Conservation (phyloP, 2,797 vertebrate species). For the Dipus sagitta region DNA sequence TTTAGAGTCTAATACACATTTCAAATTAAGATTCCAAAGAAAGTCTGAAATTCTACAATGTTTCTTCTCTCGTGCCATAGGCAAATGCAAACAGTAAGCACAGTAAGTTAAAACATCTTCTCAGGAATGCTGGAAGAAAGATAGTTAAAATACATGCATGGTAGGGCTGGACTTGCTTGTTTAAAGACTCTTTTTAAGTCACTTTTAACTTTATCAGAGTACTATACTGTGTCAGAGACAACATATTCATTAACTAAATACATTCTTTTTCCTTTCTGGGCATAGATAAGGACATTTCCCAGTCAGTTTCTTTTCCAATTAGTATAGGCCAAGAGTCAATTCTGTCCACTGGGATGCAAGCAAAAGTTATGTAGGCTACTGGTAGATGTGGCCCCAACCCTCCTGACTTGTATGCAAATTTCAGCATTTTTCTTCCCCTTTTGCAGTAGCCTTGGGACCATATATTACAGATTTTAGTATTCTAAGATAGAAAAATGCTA, state of each 20-base stretch:
- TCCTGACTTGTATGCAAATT: background rate
- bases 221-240: background rate
- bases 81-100: slow-evolving; percentile 27
- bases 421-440: background rate
- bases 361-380: background rate
- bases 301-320: slow-evolving; percentile 45
- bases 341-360: background rate
- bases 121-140: background rate
- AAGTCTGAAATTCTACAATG: slow-evolving; percentile 1
- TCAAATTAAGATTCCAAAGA: slow-evolving; percentile 26
- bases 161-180: background rate
- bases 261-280: slow-evolving; percentile 24
- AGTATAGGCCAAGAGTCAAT: background rate
- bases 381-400: background rate
- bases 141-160: background rate
- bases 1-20: background rate
- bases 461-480: background rate
- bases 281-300: slow-evolving; percentile 8
- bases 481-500: background rate
- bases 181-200: slow-evolving; percentile 10
- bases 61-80: background rate
- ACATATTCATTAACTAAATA: slow-evolving; percentile 12
- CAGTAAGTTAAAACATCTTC: slow-evolving; percentile 22
- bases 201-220: slow-evolving; percentile 17
- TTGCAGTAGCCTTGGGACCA: background rate